These are phyloP conservation scores for Megalops atlanticus DNA, from an alignment of 2,113 vertebrate genomes.

Conservation along the genomic window DNA sequence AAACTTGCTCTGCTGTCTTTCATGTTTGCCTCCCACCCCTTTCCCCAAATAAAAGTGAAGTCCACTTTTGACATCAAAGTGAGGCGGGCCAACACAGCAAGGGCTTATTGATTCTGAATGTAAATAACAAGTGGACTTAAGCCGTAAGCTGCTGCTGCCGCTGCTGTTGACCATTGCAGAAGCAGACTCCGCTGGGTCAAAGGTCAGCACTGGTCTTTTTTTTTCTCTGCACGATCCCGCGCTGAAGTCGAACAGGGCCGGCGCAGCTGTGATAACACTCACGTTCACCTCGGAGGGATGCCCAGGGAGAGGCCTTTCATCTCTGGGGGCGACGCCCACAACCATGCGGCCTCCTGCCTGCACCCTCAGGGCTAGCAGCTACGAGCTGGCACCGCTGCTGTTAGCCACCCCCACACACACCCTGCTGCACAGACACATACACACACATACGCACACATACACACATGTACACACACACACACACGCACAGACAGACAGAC, in stretches of 20 bases:
- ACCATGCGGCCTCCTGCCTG: neutral
- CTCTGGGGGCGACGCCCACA: constrained; percentile 50
- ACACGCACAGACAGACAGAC: neutral
- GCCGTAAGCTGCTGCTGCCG: constrained; percentile 55
- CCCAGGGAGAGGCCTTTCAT: constrained; percentile 61
- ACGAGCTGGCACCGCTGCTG: too few relatives aligned
- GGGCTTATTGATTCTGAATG: constrained; percentile 58
- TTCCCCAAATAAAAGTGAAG: constrained; percentile 15
- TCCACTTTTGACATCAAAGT: constrained; percentile 40
- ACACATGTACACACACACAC: neutral
- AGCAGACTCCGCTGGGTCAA: constrained; percentile 59
- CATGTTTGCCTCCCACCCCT: constrained; percentile 19
- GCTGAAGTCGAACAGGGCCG: constrained; percentile 67
- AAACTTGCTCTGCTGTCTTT: too few relatives aligned
- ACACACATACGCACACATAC: neutral
- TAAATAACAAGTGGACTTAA: constrained; percentile 55
- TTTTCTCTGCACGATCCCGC: constrained; percentile 57
- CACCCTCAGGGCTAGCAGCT: neutral
- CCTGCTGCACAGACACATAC: too few relatives aligned
- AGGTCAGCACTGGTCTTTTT: constrained; percentile 57
- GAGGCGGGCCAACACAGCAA: constrained; percentile 39
- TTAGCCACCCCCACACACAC: too few relatives aligned
- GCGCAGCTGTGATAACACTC: constrained; percentile 69
- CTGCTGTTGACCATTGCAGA: constrained; percentile 63
- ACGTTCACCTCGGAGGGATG: constrained; percentile 60